These are phyloP conservation scores for Odontothrips loti DNA, from an alignment of 2,888 invertebrate species.

Conservation along the genomic window DNA sequence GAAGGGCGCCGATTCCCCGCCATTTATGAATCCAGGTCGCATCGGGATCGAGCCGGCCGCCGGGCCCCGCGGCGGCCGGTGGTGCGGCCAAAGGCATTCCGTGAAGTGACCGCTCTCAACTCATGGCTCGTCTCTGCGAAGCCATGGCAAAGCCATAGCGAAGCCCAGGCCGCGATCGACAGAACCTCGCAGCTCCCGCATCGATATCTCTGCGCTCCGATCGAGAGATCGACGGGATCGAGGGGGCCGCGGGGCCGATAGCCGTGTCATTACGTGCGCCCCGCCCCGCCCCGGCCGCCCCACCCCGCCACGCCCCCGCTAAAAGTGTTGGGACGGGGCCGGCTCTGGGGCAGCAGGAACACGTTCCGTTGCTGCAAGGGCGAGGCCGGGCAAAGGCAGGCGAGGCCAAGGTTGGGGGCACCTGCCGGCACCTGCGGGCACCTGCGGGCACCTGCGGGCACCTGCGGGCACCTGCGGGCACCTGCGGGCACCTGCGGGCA, in stretches of 20 bases:
- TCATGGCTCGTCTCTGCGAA: not conserved
- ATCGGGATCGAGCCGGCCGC: not conserved
- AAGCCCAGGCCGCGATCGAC: too few species aligned
- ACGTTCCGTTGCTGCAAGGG: not conserved
- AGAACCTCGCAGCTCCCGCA: too few species aligned
- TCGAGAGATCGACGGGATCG: too few species aligned
- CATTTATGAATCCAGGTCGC: conserved; percentile 6
- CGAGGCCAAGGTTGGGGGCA: not conserved
- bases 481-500: too few species aligned
- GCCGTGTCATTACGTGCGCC: conserved; percentile 4
- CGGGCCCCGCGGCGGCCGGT: not conserved
- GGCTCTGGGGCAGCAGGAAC: not conserved
- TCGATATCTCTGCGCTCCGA: too few species aligned
- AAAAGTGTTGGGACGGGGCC: not conserved
- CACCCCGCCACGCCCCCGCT: not conserved
- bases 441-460: too few species aligned
- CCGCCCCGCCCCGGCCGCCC: not conserved
- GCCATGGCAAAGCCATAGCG: not conserved
- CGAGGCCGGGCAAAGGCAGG: not conserved
- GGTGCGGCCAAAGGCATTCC: not conserved
- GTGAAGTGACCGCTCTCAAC: not conserved
- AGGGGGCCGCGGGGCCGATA: not conserved
- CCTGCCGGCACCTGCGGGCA: not conserved
- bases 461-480: too few species aligned
- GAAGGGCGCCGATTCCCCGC: conserved; percentile 36